Percentiles rank a stretch among this genome's conserved stretches.
phyloP scores from a whole-genome alignment of 2,113 vertebrate genomes.

The Bufo bufo region DNA sequence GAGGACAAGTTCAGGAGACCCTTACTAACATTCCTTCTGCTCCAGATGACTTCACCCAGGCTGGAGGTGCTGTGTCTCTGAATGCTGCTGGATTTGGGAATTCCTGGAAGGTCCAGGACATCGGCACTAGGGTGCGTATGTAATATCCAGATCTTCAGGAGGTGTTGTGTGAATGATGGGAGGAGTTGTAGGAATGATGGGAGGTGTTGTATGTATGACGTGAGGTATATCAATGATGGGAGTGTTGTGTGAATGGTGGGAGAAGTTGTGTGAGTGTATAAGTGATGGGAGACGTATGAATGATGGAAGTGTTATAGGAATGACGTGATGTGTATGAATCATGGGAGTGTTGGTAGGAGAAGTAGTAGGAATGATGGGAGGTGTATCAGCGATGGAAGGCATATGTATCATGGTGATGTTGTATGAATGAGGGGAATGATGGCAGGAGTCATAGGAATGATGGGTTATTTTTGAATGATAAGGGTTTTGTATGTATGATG shows the following conservation, averaged over 20 bases:
- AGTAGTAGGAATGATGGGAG: neutral
- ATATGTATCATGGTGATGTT: no score
- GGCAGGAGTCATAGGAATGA: no score
- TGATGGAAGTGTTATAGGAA: neutral
- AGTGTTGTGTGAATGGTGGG: neutral
- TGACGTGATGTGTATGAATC: neutral
- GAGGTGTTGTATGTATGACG: neutral
- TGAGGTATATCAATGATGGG: no score
- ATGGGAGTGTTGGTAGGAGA: no score
- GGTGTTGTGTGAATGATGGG: neutral
- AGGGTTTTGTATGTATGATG: no score
- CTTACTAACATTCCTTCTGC: neutral
- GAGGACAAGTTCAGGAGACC: neutral
- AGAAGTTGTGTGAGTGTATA: no score
- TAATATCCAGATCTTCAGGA: neutral
- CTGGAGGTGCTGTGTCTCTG: slow-evolving; percentile 66
- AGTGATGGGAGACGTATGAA: neutral
- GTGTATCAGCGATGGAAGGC: no score
- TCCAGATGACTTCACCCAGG: slow-evolving; percentile 66
- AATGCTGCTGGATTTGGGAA: slow-evolving; percentile 84
- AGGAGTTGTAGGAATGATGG: neutral
- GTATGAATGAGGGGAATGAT: no score
- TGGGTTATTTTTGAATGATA: no score
- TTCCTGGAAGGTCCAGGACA: slow-evolving; percentile 81
- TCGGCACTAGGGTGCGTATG: slow-evolving; percentile 67